Conservation (phyloP, 2,113 vertebrate genomes). For the Sturnira hondurensis region DNA sequence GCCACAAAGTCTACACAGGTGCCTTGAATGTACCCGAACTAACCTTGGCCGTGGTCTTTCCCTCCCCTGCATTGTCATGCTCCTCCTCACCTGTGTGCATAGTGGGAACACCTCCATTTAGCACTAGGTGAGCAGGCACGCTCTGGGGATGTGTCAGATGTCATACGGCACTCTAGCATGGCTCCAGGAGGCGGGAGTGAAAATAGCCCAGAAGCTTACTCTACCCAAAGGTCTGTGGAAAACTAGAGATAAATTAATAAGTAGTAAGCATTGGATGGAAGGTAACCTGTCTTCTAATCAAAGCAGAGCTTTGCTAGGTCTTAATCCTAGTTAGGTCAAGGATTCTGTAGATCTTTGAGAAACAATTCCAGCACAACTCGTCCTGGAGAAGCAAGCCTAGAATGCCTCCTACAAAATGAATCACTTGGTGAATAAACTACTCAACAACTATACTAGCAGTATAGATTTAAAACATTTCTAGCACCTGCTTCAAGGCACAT, state of each 20-base stretch:
- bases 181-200: conserved; percentile 81
- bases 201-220: conserved; percentile 79
- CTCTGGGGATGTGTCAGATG: conserved; percentile 79
- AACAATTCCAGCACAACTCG: not conserved
- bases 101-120: not conserved
- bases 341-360: not conserved
- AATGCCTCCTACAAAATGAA: not conserved
- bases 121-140: conserved; percentile 67
- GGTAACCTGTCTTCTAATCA: not conserved
- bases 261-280: not conserved
- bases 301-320: not conserved
- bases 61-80: not conserved
- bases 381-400: not conserved
- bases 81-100: conserved; percentile 16
- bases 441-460: not conserved
- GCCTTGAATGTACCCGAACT: not conserved
- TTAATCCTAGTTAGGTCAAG: not conserved
- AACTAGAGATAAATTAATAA: not conserved
- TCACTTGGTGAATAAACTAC: not conserved
- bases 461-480: not conserved
- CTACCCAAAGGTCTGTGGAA: conserved; percentile 84
- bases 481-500: not conserved
- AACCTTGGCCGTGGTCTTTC: conserved; percentile 38
- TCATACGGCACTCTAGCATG: conserved; percentile 80
- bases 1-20: not conserved